A percentile compares a stretch with the other conserved stretches of the same genome.
Conservation (phyloP, 2,797 vertebrate genomes). For the Macroramphosus scolopax region DNA sequence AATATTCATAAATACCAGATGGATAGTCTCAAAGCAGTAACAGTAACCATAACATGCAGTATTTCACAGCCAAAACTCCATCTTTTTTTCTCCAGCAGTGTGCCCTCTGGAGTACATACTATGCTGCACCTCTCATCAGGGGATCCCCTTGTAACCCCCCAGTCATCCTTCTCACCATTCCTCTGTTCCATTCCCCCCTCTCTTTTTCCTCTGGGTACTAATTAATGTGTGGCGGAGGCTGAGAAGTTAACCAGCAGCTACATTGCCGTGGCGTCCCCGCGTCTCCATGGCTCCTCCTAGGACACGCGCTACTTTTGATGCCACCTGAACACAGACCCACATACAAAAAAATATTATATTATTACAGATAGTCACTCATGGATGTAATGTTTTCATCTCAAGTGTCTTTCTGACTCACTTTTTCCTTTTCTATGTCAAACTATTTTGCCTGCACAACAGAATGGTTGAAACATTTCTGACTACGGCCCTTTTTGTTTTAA, state of each 20-base stretch:
- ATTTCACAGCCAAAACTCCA: slow-evolving; percentile 21
- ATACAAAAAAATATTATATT: neutral
- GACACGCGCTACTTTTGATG: slow-evolving; percentile 40
- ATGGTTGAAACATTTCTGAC: no score
- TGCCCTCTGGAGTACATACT: slow-evolving; percentile 41
- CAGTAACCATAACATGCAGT: slow-evolving; percentile 7
- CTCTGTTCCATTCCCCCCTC: slow-evolving; percentile 37
- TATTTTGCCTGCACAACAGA: no score
- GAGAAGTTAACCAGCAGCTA: slow-evolving; percentile 49
- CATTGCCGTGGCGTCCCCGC: slow-evolving; percentile 24
- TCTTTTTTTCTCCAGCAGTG: slow-evolving; percentile 19
- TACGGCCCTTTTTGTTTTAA: no score
- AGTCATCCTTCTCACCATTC: slow-evolving; percentile 30
- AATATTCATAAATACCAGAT: slow-evolving; percentile 4
- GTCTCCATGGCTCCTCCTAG: slow-evolving; percentile 55
- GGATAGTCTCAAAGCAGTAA: slow-evolving; percentile 5
- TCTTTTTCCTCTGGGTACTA: slow-evolving; percentile 71
- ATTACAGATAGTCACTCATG: slow-evolving; percentile 8
- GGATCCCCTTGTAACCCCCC: slow-evolving; percentile 36
- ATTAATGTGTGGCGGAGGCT: slow-evolving; percentile 65
- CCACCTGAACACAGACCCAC: slow-evolving; percentile 29
- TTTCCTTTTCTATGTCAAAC: no score
- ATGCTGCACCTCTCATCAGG: slow-evolving; percentile 34
- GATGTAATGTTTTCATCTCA: neutral
- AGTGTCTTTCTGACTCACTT: slow-evolving; percentile 3